Conservation (phyloP, 2,113 vertebrate species). For the Siniperca chuatsi region DNA sequence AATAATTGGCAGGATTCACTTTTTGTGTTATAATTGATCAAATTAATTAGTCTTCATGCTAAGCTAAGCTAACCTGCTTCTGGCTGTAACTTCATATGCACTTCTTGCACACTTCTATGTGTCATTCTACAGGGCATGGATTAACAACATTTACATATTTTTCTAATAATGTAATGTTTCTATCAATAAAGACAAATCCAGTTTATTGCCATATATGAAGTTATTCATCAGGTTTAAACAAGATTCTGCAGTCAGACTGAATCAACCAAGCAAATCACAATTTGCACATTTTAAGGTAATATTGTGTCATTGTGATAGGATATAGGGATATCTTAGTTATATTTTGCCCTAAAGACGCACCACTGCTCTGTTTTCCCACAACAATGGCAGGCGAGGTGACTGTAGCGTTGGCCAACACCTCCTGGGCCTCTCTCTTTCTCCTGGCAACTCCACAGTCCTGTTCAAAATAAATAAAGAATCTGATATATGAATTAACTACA, state of each 20-base stretch:
- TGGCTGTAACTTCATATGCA: no score
- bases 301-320: neutral
- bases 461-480: neutral
- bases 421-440: conserved; percentile 51
- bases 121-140: no score
- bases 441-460: conserved; percentile 51
- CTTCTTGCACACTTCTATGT: no score
- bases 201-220: neutral
- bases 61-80: neutral
- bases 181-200: neutral
- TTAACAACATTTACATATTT: neutral
- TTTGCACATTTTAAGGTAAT: neutral
- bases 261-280: neutral
- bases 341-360: conserved; percentile 43
- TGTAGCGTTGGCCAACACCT: conserved; percentile 44
- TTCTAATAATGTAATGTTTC: neutral
- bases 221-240: neutral
- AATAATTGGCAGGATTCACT: conserved; percentile 4
- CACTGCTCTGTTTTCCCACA: conserved; percentile 46
- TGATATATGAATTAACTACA: neutral
- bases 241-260: neutral
- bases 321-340: neutral
- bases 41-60: neutral
- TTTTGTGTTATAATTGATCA: neutral
- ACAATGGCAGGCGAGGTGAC: conserved; percentile 71